Percentiles rank a stretch among this genome's conserved stretches.
Conservation (phyloP, 2,113 vertebrate genomes). For the Dissostichus mawsoni region DNA sequence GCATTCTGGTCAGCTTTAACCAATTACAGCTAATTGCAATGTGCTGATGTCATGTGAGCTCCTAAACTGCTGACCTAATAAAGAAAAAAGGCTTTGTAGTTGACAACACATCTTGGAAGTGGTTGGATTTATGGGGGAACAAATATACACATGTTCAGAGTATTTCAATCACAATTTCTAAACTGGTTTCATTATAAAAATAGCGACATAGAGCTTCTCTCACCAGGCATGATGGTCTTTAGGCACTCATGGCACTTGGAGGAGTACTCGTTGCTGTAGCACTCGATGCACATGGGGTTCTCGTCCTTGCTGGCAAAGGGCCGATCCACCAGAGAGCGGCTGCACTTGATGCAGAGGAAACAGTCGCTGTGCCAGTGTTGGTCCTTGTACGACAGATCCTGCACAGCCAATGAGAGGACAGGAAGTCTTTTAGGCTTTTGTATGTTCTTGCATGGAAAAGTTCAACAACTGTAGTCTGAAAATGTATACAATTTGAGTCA, state of each 20-base stretch:
- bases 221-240: conserved; percentile 98
- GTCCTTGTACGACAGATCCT: conserved; percentile 97
- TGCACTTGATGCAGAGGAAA: conserved; percentile 93
- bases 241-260: conserved; percentile 94
- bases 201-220: conserved; percentile 19
- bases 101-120: neutral
- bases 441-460: neutral
- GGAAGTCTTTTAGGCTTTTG: neutral
- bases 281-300: conserved; percentile 92
- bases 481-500: no score
- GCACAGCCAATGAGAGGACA: conserved; percentile 20
- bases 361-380: conserved; percentile 97
- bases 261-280: conserved; percentile 94
- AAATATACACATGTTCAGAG: neutral
- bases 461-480: no score
- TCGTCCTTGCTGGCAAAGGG: conserved; percentile 95
- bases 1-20: neutral
- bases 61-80: no score
- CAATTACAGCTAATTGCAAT: neutral
- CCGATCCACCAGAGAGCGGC: conserved; percentile 90
- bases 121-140: neutral
- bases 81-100: no score
- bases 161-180: no score
- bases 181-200: neutral
- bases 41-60: neutral